These are phyloP conservation scores for Cryptocephalus primarius DNA, from an alignment of 2,888 invertebrate species.

Conservation along the genomic window DNA sequence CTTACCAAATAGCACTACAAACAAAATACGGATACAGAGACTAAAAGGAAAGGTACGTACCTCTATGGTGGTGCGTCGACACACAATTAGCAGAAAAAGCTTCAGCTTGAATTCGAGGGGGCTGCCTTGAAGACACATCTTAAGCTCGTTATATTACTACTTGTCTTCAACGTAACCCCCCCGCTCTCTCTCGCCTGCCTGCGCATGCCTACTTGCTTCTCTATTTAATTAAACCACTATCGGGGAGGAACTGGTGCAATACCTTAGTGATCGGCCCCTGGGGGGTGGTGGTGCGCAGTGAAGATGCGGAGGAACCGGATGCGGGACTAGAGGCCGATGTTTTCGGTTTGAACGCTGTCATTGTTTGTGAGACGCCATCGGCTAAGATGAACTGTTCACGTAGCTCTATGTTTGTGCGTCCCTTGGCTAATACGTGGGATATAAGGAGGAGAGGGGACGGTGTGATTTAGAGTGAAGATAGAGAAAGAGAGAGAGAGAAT, in stretches of 20 bases:
- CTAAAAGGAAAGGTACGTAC: too few relatives aligned
- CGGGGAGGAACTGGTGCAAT: constrained; percentile 11
- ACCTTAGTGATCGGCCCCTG: constrained; percentile 97
- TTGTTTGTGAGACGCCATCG: constrained; percentile 96
- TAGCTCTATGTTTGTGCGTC: constrained; percentile 99
- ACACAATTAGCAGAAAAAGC: too few relatives aligned
- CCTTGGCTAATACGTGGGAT: constrained; percentile 67
- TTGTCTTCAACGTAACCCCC: too few relatives aligned
- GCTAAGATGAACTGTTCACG: constrained; percentile 98
- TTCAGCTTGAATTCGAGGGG: too few relatives aligned
- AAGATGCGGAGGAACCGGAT: constrained; percentile 42
- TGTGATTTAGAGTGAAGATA: constrained; percentile 4
- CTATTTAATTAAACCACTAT: too few relatives aligned
- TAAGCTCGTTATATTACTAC: too few relatives aligned
- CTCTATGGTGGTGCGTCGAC: too few relatives aligned
- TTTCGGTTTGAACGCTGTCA: constrained; percentile 97
- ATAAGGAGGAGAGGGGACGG: constrained; percentile 4
- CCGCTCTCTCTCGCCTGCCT: too few relatives aligned
- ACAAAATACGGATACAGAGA: too few relatives aligned
- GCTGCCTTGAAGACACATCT: too few relatives aligned
- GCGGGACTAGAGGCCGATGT: constrained; percentile 70
- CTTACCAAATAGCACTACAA: too few relatives aligned
- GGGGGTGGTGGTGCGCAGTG: constrained; percentile 43
- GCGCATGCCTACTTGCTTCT: too few relatives aligned
- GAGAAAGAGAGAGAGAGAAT: constrained; percentile 17